A percentile compares a stretch with the other conserved stretches of the same genome.
Evolutionary conservation across 1,140 invertebrate species (phyloP).

Genomic region (Drosophila orosa): DNA sequence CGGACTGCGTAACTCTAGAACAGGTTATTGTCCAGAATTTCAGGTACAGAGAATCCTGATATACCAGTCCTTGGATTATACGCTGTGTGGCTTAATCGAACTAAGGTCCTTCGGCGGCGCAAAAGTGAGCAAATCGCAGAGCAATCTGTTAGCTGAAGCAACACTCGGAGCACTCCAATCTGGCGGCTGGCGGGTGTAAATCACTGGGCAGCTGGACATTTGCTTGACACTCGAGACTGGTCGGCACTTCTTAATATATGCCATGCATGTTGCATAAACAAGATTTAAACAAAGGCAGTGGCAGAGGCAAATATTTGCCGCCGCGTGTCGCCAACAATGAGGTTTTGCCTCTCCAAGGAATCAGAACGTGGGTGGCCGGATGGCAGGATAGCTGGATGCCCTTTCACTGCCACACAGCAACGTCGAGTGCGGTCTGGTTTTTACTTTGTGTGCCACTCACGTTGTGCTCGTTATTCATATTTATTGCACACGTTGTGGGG

Average conservation of each 20-base stretch:
- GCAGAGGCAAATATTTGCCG: constrained; percentile 72
- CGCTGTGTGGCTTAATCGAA: constrained; percentile 6
- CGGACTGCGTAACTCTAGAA: background rate
- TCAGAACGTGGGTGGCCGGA: constrained; percentile 4
- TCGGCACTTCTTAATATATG: constrained; percentile 62
- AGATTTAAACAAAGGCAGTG: constrained; percentile 69
- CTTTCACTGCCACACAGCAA: constrained; percentile 53
- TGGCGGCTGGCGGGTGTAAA: constrained; percentile 47
- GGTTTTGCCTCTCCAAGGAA: constrained; percentile 40
- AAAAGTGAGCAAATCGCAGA: constrained; percentile 6
- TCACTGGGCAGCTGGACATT: constrained; percentile 59
- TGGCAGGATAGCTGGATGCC: constrained; percentile 27
- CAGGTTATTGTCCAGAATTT: background rate
- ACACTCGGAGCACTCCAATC: constrained; percentile 26
- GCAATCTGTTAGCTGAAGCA: constrained; percentile 46
- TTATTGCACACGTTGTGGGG: constrained; percentile 79
- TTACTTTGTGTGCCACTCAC: constrained; percentile 81
- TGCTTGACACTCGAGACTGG: constrained; percentile 41
- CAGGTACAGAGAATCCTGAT: background rate
- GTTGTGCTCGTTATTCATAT: constrained; percentile 82
- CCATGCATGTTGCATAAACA: constrained; percentile 79
- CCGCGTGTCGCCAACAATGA: constrained; percentile 67
- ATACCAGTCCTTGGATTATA: background rate
- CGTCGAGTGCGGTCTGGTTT: constrained; percentile 46
- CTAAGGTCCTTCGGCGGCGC: constrained; percentile 10